A percentile compares a stretch with the other conserved stretches of the same genome.
Evolutionary conservation across 2,113 vertebrate species (phyloP).

Genomic region (Myodes glareolus): DNA sequence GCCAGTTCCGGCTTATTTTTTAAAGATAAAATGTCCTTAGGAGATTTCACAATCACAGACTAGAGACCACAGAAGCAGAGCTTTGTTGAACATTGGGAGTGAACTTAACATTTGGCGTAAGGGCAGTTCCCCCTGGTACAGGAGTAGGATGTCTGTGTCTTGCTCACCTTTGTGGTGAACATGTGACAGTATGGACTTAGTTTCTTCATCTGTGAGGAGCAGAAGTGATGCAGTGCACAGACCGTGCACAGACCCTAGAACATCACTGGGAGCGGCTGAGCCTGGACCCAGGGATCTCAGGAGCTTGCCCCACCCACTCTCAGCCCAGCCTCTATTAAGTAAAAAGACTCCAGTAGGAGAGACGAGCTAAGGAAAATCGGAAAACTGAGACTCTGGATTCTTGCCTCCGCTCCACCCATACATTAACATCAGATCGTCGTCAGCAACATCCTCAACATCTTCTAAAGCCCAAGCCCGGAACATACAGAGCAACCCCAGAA

Average conservation of each 20-base stretch:
- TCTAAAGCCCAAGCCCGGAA: conserved; percentile 14
- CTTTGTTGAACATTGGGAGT: background rate
- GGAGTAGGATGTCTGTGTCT: background rate
- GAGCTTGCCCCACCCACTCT: background rate
- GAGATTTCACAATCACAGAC: background rate
- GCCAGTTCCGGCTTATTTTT: conserved; percentile 44
- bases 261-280: background rate
- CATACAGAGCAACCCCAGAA: background rate
- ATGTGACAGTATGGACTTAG: background rate
- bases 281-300: background rate
- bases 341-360: background rate
- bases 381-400: conserved; percentile 7
- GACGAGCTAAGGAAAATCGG: background rate
- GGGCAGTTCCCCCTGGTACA: background rate
- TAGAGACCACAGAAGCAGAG: background rate
- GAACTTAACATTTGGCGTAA: background rate
- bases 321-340: background rate
- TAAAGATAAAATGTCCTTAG: conserved; percentile 41
- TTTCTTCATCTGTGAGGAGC: conserved; percentile 22
- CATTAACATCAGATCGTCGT: background rate
- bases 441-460: background rate
- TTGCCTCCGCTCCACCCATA: background rate
- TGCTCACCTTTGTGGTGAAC: background rate
- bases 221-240: background rate
- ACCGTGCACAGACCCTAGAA: background rate